Base-by-base conservation (phyloP, 2,113 vertebrate genomes). In the Acrocephalus kingi region DNA sequence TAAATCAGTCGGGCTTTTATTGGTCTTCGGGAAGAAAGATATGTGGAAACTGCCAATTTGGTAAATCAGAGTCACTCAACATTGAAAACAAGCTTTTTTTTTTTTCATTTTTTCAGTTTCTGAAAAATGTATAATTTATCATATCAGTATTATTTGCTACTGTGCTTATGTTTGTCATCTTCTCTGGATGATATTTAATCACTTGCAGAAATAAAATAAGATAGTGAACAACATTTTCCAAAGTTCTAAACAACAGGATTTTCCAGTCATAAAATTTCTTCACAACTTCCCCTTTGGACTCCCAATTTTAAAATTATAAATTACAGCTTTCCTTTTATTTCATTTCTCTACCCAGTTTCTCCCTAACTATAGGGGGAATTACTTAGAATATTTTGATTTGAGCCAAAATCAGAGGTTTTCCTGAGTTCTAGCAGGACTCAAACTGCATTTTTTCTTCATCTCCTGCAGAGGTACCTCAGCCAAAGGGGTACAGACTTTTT, bases 131-230 rank as follows among this genome's bases (percentile, higher is more conserved):
- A 35, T 67, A 72, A 94, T 96, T 95, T 90, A 88, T 96, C 94
- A 90, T 92, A 89, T 73, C n/a, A 55, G 75, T 95, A 92, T 96
- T 96, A 89, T 96, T 95, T 90, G 96, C 95, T 96, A 96, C 93
- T 94, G 89, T 90, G 61, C 48, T 94, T 94, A 49, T 35, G 41
- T 28, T 63, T 90, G 75, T 88, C 84, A 87, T 93, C 62, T 94
- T 92, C 66, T 86, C 45, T 1, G 43, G 22, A 84, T 81, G 39
- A n/a, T 56, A 78, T 86, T 96, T 81, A 93, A 95, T 81, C 73
- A 86, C 11, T 51, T 86, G 33, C 35, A 94, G 85, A 88, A 96
- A 92, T 94, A 48, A 93, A 91, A 73, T 71, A 77, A 71, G 30
- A 86, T 23, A 59, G 30, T 52, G 72, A 51, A 78, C 69, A 89